Evolutionary conservation across 2,113 vertebrate species (phyloP).

Genomic region (Sclerurus mexicanus): DNA sequence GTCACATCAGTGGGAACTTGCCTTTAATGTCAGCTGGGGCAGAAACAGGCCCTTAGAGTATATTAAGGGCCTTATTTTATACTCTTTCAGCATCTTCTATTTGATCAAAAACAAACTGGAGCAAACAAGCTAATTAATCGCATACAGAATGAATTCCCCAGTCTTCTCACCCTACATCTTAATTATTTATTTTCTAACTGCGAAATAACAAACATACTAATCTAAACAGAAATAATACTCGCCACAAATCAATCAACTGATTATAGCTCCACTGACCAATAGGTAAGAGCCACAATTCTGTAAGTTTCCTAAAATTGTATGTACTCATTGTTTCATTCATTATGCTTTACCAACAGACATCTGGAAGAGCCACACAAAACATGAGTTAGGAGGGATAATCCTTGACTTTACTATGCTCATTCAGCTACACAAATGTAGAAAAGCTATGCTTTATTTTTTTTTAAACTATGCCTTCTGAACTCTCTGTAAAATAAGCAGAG

Average conservation of each 20-base stretch:
- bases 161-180: slow-evolving; percentile 45
- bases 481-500: neutral
- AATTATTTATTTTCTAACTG: slow-evolving; percentile 68
- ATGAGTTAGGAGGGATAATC: neutral
- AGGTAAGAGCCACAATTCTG: neutral
- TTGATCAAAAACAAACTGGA: slow-evolving; percentile 58
- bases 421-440: neutral
- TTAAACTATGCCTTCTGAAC: neutral
- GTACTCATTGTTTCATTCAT: neutral
- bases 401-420: neutral
- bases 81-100: slow-evolving; percentile 17
- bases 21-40: slow-evolving; percentile 10
- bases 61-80: slow-evolving; percentile 12
- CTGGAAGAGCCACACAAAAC: neutral
- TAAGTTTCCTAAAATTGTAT: neutral
- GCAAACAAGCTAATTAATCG: slow-evolving; percentile 61
- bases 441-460: neutral
- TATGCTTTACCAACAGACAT: neutral
- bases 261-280: neutral
- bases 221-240: slow-evolving; percentile 23
- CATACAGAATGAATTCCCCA: slow-evolving; percentile 35
- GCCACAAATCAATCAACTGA: slow-evolving; percentile 42
- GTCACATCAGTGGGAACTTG: neutral
- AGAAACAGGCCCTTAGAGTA: slow-evolving; percentile 46
- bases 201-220: slow-evolving; percentile 1